These are phyloP conservation scores for Leptobrachium ailaonicum DNA, from an alignment of 2,113 vertebrate species.

Conservation along the genomic window DNA sequence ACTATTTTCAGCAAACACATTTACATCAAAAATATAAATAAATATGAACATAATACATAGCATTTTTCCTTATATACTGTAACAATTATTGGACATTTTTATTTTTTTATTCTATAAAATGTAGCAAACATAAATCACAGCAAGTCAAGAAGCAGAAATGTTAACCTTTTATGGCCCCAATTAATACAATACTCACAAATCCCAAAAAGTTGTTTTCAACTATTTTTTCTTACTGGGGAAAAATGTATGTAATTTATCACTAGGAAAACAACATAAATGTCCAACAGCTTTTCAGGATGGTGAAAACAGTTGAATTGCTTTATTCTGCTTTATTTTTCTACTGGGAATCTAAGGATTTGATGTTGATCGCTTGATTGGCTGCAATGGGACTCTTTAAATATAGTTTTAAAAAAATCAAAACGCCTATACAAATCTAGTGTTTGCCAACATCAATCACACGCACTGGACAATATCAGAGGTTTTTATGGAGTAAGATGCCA, in stretches of 20 bases:
- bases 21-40: too few relatives aligned
- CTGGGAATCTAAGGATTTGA: constrained; percentile 76
- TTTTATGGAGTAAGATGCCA: constrained; percentile 76
- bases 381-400: constrained; percentile 83
- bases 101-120: not conserved
- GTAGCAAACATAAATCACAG: not conserved
- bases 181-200: constrained; percentile 34
- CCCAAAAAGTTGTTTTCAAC: constrained; percentile 52
- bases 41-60: too few relatives aligned
- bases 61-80: too few relatives aligned
- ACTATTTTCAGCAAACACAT: too few relatives aligned
- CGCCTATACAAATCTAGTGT: constrained; percentile 78
- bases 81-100: too few relatives aligned
- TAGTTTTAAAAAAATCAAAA: constrained; percentile 68
- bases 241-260: constrained; percentile 70
- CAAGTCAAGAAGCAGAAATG: not conserved
- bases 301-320: constrained; percentile 63
- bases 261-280: constrained; percentile 67
- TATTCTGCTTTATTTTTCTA: constrained; percentile 69
- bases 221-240: constrained; percentile 68
- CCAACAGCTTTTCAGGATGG: constrained; percentile 58
- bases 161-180: constrained; percentile 32
- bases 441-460: constrained; percentile 70
- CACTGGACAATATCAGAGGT: constrained; percentile 70
- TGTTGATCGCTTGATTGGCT: constrained; percentile 85